These are phyloP conservation scores for Tachuris rubrigastra DNA, from an alignment of 2,113 vertebrate genomes.

Conservation along the genomic window DNA sequence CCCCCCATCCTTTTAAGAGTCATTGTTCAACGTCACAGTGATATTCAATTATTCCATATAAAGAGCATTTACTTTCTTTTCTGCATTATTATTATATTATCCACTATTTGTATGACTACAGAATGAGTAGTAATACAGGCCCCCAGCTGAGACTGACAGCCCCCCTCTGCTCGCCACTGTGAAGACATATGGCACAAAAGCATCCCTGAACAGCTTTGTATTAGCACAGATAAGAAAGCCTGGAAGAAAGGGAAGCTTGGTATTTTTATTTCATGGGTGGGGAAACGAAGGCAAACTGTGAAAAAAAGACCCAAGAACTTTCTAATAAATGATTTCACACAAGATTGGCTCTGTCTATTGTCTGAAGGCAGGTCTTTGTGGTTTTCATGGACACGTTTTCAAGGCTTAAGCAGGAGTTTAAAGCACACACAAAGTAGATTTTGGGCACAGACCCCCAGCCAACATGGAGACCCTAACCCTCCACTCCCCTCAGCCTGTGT, in stretches of 20 bases:
- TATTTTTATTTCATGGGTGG: conserved; percentile 30
- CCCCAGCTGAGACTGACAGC: conserved; percentile 60
- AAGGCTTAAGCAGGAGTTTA: background rate
- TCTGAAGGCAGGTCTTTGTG: background rate
- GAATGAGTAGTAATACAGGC: conserved; percentile 58
- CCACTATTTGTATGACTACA: conserved; percentile 61
- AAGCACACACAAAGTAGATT: background rate
- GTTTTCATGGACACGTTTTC: background rate
- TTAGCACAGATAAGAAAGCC: conserved; percentile 1
- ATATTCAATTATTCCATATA: conserved; percentile 67
- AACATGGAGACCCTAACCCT: background rate
- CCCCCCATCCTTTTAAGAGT: conserved; percentile 42
- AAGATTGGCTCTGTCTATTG: background rate
- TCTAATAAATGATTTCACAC: background rate
- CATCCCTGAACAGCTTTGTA: background rate
- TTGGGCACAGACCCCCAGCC: background rate
- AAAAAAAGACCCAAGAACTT: background rate
- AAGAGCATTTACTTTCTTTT: conserved; percentile 68
- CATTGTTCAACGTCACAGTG: conserved; percentile 57
- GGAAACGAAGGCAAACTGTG: background rate
- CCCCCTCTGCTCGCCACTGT: conserved; percentile 33
- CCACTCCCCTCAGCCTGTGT: too few species aligned
- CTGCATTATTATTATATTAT: conserved; percentile 66
- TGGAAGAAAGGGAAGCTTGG: background rate
- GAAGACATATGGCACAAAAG: conserved; percentile 49